A percentile compares a stretch with the other conserved stretches of the same genome.
Evolutionary conservation across 2,797 vertebrate genomes (phyloP).

Genomic region (Hipposideros larvatus): DNA sequence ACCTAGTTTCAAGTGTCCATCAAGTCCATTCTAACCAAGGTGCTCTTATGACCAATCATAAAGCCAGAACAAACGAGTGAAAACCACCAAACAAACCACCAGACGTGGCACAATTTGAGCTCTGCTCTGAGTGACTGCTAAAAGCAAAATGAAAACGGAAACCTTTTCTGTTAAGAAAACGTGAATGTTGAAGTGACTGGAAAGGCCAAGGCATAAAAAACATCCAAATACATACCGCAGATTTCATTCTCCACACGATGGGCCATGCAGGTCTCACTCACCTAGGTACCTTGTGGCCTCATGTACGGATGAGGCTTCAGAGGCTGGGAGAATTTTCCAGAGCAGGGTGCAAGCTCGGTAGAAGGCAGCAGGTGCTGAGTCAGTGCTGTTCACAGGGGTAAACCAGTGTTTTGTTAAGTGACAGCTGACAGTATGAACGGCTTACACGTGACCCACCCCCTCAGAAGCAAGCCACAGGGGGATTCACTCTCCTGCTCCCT

Average conservation of each 20-base stretch:
- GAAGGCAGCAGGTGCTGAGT: neutral
- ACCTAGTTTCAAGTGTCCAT: constrained; percentile 26
- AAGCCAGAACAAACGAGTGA: neutral
- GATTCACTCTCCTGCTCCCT: neutral
- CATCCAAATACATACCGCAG: neutral
- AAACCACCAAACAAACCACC: neutral
- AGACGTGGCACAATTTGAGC: neutral
- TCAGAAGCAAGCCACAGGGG: neutral
- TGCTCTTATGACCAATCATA: neutral
- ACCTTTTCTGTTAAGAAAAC: neutral
- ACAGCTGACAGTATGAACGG: neutral
- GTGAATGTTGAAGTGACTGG: neutral
- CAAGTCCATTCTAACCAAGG: constrained; percentile 15
- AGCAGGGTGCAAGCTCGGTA: accelerated
- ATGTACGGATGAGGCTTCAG: neutral
- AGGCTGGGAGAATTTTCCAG: neutral
- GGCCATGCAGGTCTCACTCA: neutral
- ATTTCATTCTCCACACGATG: neutral
- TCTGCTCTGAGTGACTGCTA: neutral
- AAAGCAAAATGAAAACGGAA: constrained; percentile 49
- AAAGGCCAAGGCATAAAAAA: neutral
- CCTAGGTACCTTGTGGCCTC: neutral
- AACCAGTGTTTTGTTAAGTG: neutral
- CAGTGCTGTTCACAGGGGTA: neutral
- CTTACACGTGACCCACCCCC: neutral